Percentiles rank a stretch among this genome's conserved stretches.
These are phyloP conservation scores for Steinernema feltiae DNA, from an alignment of 1,140 invertebrate species.

Conservation along the genomic window DNA sequence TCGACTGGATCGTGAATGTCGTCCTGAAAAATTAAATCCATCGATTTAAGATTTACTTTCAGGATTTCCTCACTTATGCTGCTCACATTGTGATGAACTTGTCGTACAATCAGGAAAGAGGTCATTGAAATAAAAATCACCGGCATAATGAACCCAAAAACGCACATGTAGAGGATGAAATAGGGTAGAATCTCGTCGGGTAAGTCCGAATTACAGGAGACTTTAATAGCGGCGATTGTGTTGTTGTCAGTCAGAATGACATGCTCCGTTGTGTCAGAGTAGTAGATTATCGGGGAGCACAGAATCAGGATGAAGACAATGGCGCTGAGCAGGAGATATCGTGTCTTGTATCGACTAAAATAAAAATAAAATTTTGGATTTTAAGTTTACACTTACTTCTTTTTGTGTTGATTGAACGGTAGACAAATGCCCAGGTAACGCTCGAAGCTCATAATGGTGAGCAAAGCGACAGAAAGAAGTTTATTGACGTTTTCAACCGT, in stretches of 20 bases:
- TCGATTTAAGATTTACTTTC: no score
- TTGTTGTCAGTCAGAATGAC: not conserved
- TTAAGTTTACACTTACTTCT: constrained; percentile 28
- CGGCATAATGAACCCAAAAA: constrained; percentile 41
- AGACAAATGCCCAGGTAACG: constrained; percentile 44
- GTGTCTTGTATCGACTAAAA: no score
- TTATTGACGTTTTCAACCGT: constrained; percentile 50
- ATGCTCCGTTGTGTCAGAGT: constrained; percentile 33
- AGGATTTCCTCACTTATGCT: no score
- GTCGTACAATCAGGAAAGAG: constrained; percentile 38
- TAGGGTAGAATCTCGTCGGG: constrained; percentile 39
- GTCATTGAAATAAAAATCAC: constrained; percentile 40
- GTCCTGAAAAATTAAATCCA: no score
- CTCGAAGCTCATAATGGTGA: constrained; percentile 47
- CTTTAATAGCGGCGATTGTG: constrained; percentile 19
- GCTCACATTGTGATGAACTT: no score
- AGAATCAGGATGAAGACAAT: constrained; percentile 35
- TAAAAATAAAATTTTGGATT: not conserved
- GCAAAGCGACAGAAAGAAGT: constrained; percentile 45
- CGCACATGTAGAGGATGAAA: constrained; percentile 46
- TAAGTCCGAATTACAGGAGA: constrained; percentile 35
- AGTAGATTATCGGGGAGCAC: constrained; percentile 47
- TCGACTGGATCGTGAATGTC: constrained; percentile 33
- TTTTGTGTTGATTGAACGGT: constrained; percentile 38
- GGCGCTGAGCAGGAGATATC: no score